phyloP scores from a whole-genome alignment of 2,888 invertebrate species.

The Mylabris sibirica region DNA sequence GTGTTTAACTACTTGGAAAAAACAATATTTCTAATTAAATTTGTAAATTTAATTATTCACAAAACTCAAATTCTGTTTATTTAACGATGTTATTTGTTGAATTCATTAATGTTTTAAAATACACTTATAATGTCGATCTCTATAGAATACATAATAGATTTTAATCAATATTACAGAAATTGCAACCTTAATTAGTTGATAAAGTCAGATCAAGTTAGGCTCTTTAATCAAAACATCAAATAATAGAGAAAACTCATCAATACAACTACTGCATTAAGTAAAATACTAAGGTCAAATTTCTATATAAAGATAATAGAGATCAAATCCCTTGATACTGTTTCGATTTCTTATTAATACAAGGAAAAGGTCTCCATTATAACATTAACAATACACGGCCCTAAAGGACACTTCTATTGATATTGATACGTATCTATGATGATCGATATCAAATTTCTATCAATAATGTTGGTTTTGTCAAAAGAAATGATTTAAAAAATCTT shows the following conservation, averaged over 20 bases:
- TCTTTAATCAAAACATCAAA: neutral
- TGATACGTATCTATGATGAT: slow-evolving; percentile 17
- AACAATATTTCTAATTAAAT: too few relatives aligned
- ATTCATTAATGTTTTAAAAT: neutral
- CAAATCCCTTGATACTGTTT: neutral
- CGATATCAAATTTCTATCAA: slow-evolving; percentile 24
- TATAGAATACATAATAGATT: neutral
- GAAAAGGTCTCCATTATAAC: slow-evolving; percentile 25
- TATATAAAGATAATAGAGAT: neutral
- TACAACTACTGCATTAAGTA: neutral
- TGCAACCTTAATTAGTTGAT: neutral
- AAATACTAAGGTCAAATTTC: slow-evolving; percentile 12
- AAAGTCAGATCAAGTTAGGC: neutral
- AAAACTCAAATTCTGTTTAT: too few relatives aligned
- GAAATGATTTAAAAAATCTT: too few relatives aligned
- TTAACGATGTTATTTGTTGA: neutral
- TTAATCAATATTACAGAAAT: neutral
- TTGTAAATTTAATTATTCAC: too few relatives aligned
- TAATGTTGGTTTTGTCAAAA: neutral
- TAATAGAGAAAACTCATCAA: neutral
- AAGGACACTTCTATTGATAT: slow-evolving; percentile 10
- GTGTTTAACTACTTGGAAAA: too few relatives aligned
- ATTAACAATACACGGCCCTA: slow-evolving; percentile 21
- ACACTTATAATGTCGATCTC: neutral
- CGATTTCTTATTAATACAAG: neutral